Evolutionary conservation across 2,797 vertebrate species (phyloP).

Genomic region (Scolopax rusticola): DNA sequence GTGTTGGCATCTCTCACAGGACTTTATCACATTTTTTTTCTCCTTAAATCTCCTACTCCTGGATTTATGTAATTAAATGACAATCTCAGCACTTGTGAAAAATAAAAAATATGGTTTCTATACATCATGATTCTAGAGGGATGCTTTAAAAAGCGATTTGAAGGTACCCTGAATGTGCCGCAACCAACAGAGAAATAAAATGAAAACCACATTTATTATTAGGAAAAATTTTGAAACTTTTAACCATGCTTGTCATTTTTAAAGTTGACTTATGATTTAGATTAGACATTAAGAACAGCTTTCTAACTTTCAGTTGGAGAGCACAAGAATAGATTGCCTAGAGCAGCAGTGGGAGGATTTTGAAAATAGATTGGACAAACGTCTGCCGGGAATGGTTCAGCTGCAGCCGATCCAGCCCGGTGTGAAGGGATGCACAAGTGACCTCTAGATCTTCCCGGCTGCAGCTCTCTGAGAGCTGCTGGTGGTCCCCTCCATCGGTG

Average conservation of each 20-base stretch:
- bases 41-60: conserved; percentile 35
- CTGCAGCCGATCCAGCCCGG: neutral
- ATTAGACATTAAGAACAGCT: conserved; percentile 67
- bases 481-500: accelerated
- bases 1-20: conserved; percentile 51
- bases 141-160: conserved; percentile 52
- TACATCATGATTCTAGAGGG: conserved; percentile 26
- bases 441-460: neutral
- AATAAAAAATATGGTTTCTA: conserved; percentile 31
- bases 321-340: conserved; percentile 61
- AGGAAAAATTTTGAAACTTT: conserved; percentile 61
- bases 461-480: neutral
- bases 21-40: conserved; percentile 1
- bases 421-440: neutral
- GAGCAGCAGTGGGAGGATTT: conserved; percentile 70
- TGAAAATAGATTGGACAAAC: conserved; percentile 64
- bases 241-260: conserved; percentile 37
- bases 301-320: conserved; percentile 50
- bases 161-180: conserved; percentile 16
- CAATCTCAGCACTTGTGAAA: conserved; percentile 38
- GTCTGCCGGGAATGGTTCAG: conserved; percentile 27
- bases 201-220: conserved; percentile 56
- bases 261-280: conserved; percentile 63
- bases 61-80: conserved; percentile 64
- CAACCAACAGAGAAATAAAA: conserved; percentile 58